Conservation (phyloP, 2,113 vertebrate genomes). For the Aptenodytes forsteri region DNA sequence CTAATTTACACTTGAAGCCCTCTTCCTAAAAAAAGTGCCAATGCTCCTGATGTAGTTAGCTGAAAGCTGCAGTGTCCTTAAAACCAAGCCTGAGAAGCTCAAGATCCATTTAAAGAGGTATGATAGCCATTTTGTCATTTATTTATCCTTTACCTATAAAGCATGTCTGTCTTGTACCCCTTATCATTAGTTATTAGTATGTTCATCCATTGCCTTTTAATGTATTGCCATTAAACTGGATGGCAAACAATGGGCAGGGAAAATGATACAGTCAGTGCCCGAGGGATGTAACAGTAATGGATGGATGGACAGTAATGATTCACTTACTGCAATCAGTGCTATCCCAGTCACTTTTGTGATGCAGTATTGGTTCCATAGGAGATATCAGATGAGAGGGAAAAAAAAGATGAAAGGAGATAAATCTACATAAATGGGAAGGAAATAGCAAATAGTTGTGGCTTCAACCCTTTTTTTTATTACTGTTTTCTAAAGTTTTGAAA, state of each 20-base stretch:
- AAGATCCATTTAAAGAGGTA: background rate
- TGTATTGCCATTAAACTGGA: slow-evolving; percentile 13
- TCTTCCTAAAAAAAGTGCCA: background rate
- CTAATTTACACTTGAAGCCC: background rate
- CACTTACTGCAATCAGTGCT: slow-evolving; percentile 31
- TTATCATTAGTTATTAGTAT: slow-evolving; percentile 15
- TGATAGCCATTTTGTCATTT: background rate
- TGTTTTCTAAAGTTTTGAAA: background rate
- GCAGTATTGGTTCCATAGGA: background rate
- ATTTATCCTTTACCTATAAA: slow-evolving; percentile 38
- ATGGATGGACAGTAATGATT: slow-evolving; percentile 45
- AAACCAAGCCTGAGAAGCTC: background rate
- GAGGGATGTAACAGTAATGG: slow-evolving; percentile 26
- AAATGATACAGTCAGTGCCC: slow-evolving; percentile 7
- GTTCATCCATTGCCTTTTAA: slow-evolving; percentile 34
- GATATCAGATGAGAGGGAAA: background rate
- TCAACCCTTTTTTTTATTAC: slow-evolving; percentile 2
- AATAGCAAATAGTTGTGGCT: background rate
- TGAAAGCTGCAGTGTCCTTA: background rate
- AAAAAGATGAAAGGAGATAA: background rate
- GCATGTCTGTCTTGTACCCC: background rate
- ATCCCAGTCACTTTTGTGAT: slow-evolving; percentile 16
- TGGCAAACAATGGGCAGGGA: slow-evolving; percentile 26
- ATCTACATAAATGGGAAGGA: slow-evolving; percentile 5
- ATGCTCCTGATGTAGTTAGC: background rate